Conservation (phyloP, 2,797 vertebrate genomes). For the Sebastes trivittatus region DNA sequence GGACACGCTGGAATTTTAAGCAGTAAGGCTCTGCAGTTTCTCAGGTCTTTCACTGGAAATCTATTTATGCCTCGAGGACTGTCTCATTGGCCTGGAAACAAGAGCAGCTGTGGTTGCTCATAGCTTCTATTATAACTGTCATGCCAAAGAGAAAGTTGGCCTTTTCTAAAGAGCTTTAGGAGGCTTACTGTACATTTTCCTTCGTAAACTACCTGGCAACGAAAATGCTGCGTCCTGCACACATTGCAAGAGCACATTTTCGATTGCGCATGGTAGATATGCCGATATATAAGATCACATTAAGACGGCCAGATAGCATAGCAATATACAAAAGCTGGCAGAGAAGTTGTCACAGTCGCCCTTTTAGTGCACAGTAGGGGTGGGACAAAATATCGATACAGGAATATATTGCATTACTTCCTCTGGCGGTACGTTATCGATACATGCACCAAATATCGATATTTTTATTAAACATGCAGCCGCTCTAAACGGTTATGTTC, state of each 20-base stretch:
- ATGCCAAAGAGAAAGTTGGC: background rate
- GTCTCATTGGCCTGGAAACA: constrained; percentile 12
- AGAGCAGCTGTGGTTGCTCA: constrained; percentile 9
- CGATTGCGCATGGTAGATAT: background rate
- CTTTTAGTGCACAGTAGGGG: background rate
- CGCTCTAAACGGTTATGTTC: background rate
- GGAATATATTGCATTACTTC: background rate
- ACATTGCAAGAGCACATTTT: background rate
- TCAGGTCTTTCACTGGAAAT: constrained; percentile 18
- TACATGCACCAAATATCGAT: background rate
- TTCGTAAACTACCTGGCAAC: background rate
- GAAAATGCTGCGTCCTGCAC: background rate
- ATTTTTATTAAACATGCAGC: background rate
- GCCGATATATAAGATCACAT: background rate
- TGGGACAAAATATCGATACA: background rate
- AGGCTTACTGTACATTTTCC: background rate
- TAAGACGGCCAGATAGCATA: background rate
- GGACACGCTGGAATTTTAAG: constrained; percentile 37
- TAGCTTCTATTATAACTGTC: background rate
- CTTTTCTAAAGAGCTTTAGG: too few relatives aligned
- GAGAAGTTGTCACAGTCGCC: background rate
- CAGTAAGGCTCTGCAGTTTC: constrained; percentile 4
- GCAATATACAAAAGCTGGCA: background rate
- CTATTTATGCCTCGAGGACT: constrained; percentile 19
- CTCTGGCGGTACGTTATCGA: background rate